Evolutionary conservation across 2,113 vertebrate genomes (phyloP), one percentile per base, ranked within the genome.

Genomic region (Calyptommatus sinebrachiatus): DNA sequence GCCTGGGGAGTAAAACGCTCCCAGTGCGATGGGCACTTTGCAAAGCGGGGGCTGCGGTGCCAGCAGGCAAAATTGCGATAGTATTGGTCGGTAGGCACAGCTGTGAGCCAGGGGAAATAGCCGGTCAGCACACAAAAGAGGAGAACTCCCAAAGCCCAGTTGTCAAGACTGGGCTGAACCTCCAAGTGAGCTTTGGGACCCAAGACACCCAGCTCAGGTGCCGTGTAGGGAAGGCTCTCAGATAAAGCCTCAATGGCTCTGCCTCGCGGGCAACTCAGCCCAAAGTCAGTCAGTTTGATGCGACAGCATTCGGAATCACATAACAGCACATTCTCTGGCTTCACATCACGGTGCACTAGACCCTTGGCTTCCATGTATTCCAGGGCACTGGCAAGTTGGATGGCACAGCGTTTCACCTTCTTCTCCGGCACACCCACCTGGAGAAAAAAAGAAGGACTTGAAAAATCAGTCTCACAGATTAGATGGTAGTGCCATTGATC

Each of bases 301-400:
- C 95, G 96, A 41, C 94, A 94, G 71, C 97, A 98, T 60, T 71
- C 81, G 1, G 91, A 84, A 87, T 97, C 97, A 7, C 97, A 97
- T 74, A 98, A 91, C 83, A 98, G 95, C 80, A 98, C 94, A 0
- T 98, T 98, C 90, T 98, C 97, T 0, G 97, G 96, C 84, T 98
- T 98, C 84, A 98, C 96, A 21, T 98, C 97, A 0, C 97, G 95
- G 12, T 98, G 97, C 20, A 98, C 96, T 46, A 98, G 95, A 6
- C 96, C 97, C 65, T 96, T 90, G 26, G 94, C 88, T 45, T 97
- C 97, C 53, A 98, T 95, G 82, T 96, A 95, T 31, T 96, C 95
- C 45, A 98, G 94, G 8, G 97, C 97, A 8, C 94, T 92, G 0
- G 96, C 95, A 45, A 98, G 85, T 91, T 98, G 97, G 24, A 90